Conservation (phyloP, 2,888 invertebrate species). For the Xestoiulus laeticollis region DNA sequence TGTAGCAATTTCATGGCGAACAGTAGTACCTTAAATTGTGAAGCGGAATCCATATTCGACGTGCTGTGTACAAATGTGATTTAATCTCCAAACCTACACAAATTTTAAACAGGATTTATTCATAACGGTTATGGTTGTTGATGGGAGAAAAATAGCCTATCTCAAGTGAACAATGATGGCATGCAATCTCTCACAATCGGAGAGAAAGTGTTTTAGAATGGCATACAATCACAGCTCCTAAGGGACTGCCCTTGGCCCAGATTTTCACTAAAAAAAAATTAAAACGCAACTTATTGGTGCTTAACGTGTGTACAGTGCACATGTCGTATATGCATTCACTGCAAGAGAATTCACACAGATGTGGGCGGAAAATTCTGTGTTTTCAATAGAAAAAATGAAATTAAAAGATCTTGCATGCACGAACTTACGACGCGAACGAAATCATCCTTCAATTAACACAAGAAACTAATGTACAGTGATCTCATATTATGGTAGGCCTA, state of each 20-base stretch:
- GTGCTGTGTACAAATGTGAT: conserved; percentile 1
- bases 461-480: not conserved
- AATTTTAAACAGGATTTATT: conserved; percentile 5
- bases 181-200: conserved; percentile 37
- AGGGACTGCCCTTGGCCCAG: conserved; percentile 1
- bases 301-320: not conserved
- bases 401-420: not conserved
- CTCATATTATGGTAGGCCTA: too few species aligned
- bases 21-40: not conserved
- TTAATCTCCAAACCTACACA: conserved; percentile 18
- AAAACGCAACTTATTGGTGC: conserved; percentile 12
- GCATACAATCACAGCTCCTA: conserved; percentile 23
- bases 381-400: not conserved
- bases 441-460: not conserved
- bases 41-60: conserved; percentile 8
- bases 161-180: not conserved
- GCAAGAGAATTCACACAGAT: not conserved
- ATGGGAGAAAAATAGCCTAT: conserved; percentile 34
- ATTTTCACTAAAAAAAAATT: not conserved
- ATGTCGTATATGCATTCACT: not conserved
- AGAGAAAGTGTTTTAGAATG: conserved; percentile 7
- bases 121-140: conserved; percentile 23
- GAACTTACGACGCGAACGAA: not conserved
- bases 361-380: not conserved
- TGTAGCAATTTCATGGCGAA: not conserved